phyloP scores from a whole-genome alignment of 2,888 invertebrate genomes.

The Ceramica pisi region DNA sequence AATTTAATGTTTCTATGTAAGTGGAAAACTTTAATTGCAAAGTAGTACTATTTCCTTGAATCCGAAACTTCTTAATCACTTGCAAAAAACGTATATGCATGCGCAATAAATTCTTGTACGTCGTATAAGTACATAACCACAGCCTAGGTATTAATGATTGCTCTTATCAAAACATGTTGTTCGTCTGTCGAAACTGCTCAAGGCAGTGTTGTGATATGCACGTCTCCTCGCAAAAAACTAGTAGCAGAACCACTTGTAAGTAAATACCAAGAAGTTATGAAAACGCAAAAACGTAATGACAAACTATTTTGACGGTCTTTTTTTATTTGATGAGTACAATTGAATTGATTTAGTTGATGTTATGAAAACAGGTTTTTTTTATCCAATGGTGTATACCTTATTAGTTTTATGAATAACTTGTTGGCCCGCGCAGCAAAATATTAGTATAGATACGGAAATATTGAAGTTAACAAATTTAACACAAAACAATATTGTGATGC shows the following conservation, averaged over 20 bases:
- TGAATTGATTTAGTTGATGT: neutral
- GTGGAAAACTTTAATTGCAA: no score
- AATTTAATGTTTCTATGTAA: no score
- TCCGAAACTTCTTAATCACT: no score
- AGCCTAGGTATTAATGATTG: slow-evolving; percentile 7
- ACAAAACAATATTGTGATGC: no score
- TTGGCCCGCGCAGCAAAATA: no score
- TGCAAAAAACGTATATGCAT: neutral
- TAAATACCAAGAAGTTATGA: slow-evolving; percentile 10
- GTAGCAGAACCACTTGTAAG: slow-evolving; percentile 11
- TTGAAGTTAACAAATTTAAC: no score
- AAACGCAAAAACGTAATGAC: neutral
- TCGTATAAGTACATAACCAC: neutral
- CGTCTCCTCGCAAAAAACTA: slow-evolving; percentile 26
- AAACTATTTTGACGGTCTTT: neutral
- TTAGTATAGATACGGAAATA: no score
- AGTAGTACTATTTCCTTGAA: no score
- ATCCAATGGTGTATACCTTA: no score
- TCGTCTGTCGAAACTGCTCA: slow-evolving; percentile 8
- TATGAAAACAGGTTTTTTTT: no score
- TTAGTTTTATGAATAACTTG: no score
- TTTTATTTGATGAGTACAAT: no score
- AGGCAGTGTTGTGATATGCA: slow-evolving; percentile 4
- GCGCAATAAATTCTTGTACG: slow-evolving; percentile 9
- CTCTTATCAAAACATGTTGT: slow-evolving; percentile 25